Evolutionary conservation across 2,113 vertebrate genomes (phyloP).

Genomic region (Orientallactaga bullata): DNA sequence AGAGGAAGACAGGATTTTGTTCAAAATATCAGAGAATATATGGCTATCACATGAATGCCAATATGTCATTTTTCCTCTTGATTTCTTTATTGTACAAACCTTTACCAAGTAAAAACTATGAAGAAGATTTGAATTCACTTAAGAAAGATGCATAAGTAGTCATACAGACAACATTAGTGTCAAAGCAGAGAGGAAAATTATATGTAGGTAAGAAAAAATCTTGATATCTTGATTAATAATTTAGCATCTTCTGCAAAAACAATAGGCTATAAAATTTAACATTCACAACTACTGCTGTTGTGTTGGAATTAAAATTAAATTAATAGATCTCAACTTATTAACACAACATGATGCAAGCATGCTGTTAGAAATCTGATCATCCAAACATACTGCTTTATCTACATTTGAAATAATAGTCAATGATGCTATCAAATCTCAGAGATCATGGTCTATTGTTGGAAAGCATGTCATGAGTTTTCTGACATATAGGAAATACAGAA

Average conservation of each 20-base stretch:
- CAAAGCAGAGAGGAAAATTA: not conserved
- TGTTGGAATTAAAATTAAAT: not conserved
- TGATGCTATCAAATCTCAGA: not conserved
- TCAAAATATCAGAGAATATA: not conserved
- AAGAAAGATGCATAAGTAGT: not conserved
- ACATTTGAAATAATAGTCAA: rapidly evolving
- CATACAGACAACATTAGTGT: not conserved
- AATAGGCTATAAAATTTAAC: not conserved
- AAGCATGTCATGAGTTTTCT: not conserved
- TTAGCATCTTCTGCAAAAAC: not conserved
- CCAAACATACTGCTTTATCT: not conserved
- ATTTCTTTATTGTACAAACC: conserved; percentile 40
- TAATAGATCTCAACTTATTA: not conserved
- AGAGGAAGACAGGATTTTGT: not conserved
- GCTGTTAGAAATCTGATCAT: not conserved
- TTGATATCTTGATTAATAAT: not conserved
- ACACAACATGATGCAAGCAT: not conserved
- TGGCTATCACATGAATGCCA: conserved; percentile 28
- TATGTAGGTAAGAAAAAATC: not conserved
- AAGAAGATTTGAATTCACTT: not conserved
- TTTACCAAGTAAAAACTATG: not conserved
- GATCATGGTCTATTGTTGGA: not conserved
- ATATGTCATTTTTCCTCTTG: not conserved
- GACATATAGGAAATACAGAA: not conserved
- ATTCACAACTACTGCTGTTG: not conserved